Base-by-base conservation (phyloP, 2,797 vertebrate genomes). In the Poecilia velifera region DNA sequence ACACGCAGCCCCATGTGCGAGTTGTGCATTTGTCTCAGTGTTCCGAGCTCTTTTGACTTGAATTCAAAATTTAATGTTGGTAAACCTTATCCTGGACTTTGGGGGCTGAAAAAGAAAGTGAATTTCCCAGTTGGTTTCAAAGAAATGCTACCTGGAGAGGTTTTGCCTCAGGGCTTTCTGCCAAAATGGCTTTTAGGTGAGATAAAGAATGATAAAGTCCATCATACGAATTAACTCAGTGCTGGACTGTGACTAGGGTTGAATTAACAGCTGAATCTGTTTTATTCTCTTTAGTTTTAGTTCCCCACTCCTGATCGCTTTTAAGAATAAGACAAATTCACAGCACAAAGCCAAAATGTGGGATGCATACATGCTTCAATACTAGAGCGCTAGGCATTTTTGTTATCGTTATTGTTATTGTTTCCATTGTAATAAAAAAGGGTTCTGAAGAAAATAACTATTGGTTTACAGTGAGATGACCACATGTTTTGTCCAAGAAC, bases 1-100 rank as follows among this genome's bases (percentile, higher is more conserved):
- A 75, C 55, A 47, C 12, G 8, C 68, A 82, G 75, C 45, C 74
- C 74, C 83, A 89, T 77, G 84, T 78, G 78, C 64, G 34, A 82
- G 81, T 16, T 71, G 41, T 28, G n/a, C 2, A 85, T 47, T 45
- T 1, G 25, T 45, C 28, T 41, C 20, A 34, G 78, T 12, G 14
- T 81, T 1, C 8, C 77, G 45, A 31, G 71, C 66, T 80, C 76
- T 82, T 57, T 57, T 72, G 87, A 34, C 76, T 74, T 31, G 84
- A 76, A 74, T 74, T 83, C 49, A 82, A 80, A 77, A 31, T 31
- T 31, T 31, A 31, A 31, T 31, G 28, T 80, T 83, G 41, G 64
- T 70, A 77, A 79, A 77, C 28, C 36, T 66, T n/a, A 51, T 84
- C 85, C 80, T 75, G 43, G 14, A 13, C 74, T 72, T 12, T 46